Base-by-base conservation (phyloP, 2,888 invertebrate genomes). In the Heliconius charithonia region DNA sequence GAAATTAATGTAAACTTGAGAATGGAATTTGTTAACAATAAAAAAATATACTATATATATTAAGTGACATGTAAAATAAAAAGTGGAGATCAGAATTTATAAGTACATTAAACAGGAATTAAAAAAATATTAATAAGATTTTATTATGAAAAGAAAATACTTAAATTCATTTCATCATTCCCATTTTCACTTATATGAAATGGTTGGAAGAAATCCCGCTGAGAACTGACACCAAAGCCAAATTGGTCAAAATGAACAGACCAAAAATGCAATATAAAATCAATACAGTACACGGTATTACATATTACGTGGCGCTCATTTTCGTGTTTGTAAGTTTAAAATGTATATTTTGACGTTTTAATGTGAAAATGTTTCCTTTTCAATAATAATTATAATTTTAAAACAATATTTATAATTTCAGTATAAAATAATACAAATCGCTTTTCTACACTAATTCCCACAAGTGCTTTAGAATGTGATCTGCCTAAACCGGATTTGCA, bases 151-250 rank as follows among this genome's bases (percentile, higher is more conserved):
- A 37, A 41, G 37, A 16, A 37, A 41, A 29, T 69, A 25, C n/a
- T 69, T 25, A 16, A 41, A 45, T 25, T 41, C 16, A 16, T 69
- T 69, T 25, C 25, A 25, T 25, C 4, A n/a, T 66, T n/a, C n/a
- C 29, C 9, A 59, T 59, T n/a, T 51, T n/a, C 32, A 29, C 1
- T 12, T 59, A 22, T 32, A 72, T 45, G 41, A 41, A 69, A 13
- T 19, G 41, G 41, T 32, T 59, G 59, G 9, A 32, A 72, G 32
- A 72, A 72, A 72, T 59, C 32, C n/a, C 37, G 2, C 29, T n/a
- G n/a, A 59, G 72, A 72, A 72, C n/a, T 32, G 72, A 72, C 72
- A 72, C 72, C 56, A 72, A 72, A 72, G 72, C 72, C 59, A 72
- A 72, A 72, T 72, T 72, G 72, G 72, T 72, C 32, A 72, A 72